A percentile compares a stretch with the other conserved stretches of the same genome.
phyloP scores from a whole-genome alignment of 1,140 invertebrate genomes.

The Potamilus streckersoni region DNA sequence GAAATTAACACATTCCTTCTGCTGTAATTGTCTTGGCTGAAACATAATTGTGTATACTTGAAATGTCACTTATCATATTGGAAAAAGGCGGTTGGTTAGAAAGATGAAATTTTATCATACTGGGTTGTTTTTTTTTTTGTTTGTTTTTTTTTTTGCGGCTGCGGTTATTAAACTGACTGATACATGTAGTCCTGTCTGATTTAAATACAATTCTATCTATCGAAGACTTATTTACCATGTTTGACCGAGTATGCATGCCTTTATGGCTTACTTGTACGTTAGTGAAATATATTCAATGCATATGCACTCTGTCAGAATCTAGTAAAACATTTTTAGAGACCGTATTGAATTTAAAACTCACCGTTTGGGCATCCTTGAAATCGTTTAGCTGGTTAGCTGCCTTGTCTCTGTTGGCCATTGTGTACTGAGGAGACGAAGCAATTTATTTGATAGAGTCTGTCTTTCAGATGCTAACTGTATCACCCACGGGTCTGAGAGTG shows the following conservation, averaged over 20 bases:
- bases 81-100: too few species aligned
- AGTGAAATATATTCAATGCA: not conserved
- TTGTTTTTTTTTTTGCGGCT: too few species aligned
- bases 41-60: too few species aligned
- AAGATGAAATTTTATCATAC: too few species aligned
- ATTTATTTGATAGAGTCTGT: too few species aligned
- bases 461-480: too few species aligned
- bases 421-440: not conserved
- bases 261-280: not conserved
- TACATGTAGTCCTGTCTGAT: not conserved
- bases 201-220: not conserved
- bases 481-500: too few species aligned
- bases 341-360: conserved; percentile 56
- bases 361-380: conserved; percentile 76
- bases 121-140: too few species aligned
- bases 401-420: conserved; percentile 70
- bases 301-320: not conserved
- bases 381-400: conserved; percentile 78
- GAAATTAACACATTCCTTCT: too few species aligned
- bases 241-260: not conserved
- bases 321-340: not conserved
- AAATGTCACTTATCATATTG: too few species aligned
- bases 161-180: too few species aligned
- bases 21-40: too few species aligned
- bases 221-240: not conserved